Conservation (phyloP, 2,113 vertebrate genomes). For the Myocastor coypus region DNA sequence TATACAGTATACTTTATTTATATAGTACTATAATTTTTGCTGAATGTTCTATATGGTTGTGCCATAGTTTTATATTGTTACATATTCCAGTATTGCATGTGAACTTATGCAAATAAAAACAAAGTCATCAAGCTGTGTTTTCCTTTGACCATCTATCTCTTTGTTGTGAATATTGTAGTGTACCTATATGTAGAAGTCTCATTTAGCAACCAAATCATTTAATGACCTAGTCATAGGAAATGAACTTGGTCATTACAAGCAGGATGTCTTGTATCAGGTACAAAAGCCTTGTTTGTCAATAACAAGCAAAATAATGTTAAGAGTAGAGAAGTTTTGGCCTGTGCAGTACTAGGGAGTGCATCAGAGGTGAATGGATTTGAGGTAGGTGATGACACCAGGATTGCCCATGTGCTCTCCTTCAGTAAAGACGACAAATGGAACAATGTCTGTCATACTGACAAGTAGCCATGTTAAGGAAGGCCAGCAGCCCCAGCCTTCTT, state of each 20-base stretch:
- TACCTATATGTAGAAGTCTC: neutral
- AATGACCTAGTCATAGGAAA: neutral
- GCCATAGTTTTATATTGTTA: neutral
- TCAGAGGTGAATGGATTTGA: constrained; percentile 1
- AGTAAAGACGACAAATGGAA: neutral
- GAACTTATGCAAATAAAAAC: neutral
- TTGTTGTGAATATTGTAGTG: neutral
- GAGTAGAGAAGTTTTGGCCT: neutral
- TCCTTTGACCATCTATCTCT: neutral
- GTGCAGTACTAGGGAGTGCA: neutral
- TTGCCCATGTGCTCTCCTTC: neutral
- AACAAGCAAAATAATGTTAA: constrained; percentile 32
- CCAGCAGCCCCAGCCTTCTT: neutral
- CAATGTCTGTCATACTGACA: neutral
- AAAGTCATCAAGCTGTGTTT: neutral
- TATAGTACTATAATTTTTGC: neutral
- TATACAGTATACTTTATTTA: neutral
- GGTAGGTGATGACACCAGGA: neutral
- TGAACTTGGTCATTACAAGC: neutral
- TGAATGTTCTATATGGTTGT: neutral
- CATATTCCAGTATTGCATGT: neutral
- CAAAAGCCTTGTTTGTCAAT: constrained; percentile 28
- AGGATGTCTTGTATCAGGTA: neutral
- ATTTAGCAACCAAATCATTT: neutral
- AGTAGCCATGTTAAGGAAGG: neutral